Evolutionary conservation across 2,113 vertebrate species (phyloP).

Genomic region (Odocoileus hemionus): DNA sequence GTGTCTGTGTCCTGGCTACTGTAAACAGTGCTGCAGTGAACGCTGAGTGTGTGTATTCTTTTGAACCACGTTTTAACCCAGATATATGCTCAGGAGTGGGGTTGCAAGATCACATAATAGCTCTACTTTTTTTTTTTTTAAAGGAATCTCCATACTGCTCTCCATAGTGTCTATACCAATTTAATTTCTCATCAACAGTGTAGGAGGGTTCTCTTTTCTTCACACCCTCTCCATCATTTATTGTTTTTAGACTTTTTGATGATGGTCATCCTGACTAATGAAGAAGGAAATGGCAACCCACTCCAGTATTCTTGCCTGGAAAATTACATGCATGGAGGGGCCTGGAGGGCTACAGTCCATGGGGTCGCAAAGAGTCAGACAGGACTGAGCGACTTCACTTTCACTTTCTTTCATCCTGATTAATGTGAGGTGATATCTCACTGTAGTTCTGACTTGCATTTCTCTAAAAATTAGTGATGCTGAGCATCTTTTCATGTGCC

Average conservation of each 20-base stretch:
- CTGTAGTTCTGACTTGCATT: background rate
- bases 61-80: background rate
- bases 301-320: background rate
- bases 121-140: background rate
- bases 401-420: background rate
- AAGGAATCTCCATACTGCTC: background rate
- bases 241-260: background rate
- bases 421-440: background rate
- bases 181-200: background rate
- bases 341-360: background rate
- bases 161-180: background rate
- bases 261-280: background rate
- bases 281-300: background rate
- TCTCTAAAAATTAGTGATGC: background rate
- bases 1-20: background rate
- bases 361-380: fast-evolving
- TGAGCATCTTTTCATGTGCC: background rate
- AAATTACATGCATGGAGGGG: background rate
- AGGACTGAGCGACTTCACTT: background rate
- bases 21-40: background rate
- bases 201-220: background rate
- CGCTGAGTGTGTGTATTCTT: background rate
- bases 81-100: background rate
- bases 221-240: background rate
- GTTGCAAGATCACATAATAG: background rate